Evolutionary conservation across 2,113 vertebrate genomes (phyloP).

Genomic region (Propithecus coquereli): DNA sequence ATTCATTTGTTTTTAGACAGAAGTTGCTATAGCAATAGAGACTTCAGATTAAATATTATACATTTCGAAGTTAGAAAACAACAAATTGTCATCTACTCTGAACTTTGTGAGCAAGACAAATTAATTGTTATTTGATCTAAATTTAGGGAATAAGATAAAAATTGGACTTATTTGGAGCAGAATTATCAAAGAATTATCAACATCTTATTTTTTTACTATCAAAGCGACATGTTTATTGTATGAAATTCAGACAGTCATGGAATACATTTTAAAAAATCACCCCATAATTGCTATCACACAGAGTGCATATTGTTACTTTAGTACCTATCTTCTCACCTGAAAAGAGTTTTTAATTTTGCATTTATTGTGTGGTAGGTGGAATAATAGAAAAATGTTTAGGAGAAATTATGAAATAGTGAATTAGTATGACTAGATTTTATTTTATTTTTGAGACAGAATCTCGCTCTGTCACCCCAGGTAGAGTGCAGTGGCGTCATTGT

Average conservation of each 20-base stretch:
- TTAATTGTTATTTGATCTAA: not conserved
- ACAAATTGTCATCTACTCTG: not conserved
- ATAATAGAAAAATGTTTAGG: not conserved
- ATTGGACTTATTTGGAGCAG: not conserved
- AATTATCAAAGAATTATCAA: not conserved
- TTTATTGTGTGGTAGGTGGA: not conserved
- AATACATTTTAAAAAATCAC: not conserved
- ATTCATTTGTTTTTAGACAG: not conserved
- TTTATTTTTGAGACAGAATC: no score
- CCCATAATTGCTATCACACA: not conserved
- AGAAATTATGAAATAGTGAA: not conserved
- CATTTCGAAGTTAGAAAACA: not conserved
- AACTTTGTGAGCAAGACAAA: not conserved
- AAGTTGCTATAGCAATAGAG: not conserved
- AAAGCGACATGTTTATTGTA: not conserved
- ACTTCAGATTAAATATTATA: not conserved
- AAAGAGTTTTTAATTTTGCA: not conserved
- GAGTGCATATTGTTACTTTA: not conserved
- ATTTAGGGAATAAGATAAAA: not conserved
- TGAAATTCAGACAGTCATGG: not conserved
- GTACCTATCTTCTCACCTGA: not conserved
- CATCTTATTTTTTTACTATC: not conserved
- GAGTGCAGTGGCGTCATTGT: no score
- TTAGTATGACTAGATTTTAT: not conserved
- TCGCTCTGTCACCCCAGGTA: no score